phyloP scores from a whole-genome alignment of 2,113 vertebrate species.

The Gambusia holbrooki region DNA sequence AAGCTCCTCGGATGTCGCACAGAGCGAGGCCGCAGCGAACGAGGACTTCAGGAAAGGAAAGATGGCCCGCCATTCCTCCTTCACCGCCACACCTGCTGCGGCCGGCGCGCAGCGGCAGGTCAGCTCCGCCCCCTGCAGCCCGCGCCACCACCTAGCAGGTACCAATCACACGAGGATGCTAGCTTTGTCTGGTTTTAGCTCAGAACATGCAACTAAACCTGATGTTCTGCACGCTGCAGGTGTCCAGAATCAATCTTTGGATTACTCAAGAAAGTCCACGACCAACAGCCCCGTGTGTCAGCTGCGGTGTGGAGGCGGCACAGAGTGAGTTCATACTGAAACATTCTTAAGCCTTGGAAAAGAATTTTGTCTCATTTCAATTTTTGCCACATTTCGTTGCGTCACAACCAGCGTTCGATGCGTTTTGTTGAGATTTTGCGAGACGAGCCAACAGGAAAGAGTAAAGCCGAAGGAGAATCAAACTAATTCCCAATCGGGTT shows the following conservation, averaged over 20 bases:
- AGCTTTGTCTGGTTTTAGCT: too few species aligned
- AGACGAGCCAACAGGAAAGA: not conserved
- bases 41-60: slow-evolving; percentile 69
- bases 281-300: slow-evolving; percentile 68
- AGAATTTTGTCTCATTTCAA: too few species aligned
- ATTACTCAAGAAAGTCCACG: slow-evolving; percentile 80
- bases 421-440: not conserved
- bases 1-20: slow-evolving; percentile 5
- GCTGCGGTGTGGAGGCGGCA: slow-evolving; percentile 80
- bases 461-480: not conserved
- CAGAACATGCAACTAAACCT: not conserved
- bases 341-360: not conserved
- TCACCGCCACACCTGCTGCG: slow-evolving; percentile 71
- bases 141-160: slow-evolving; percentile 76
- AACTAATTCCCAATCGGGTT: too few species aligned
- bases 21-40: slow-evolving; percentile 5
- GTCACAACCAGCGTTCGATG: not conserved
- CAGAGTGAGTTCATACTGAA: slow-evolving; percentile 75
- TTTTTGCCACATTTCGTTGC: too few species aligned
- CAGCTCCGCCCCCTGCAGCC: slow-evolving; percentile 87
- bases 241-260: slow-evolving; percentile 70
- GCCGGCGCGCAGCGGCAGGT: slow-evolving; percentile 74
- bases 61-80: slow-evolving; percentile 80
- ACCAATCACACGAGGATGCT: not conserved
- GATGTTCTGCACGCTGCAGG: slow-evolving; percentile 37